Base-by-base conservation (phyloP, 2,113 vertebrate genomes). In the Telmatochromis sp. region DNA sequence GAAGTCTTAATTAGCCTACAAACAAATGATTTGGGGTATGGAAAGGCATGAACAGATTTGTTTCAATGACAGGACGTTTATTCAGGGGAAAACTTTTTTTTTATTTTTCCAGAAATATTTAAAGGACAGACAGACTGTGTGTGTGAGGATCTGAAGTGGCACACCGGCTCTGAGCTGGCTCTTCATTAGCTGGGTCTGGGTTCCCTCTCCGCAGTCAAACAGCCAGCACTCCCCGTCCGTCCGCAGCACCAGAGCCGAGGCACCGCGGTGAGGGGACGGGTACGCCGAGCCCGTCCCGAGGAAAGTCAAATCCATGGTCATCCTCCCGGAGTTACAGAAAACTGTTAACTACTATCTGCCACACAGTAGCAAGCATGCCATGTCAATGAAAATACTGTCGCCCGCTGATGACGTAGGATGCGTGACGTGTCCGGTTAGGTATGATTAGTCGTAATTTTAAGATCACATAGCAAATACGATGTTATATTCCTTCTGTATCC, bases 141-240 rank as follows among this genome's bases (percentile, higher is more conserved):
- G 63, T 65, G 21, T 73, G 37, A 14, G 40, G 2, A 12, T 68
- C 31, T 17, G n/a, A 40, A 15, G 14, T 3, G 51, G 28, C 90
- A 93, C 80, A 98, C 98, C 97, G 93, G 98, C 97, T 91, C 94
- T 93, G 6, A 99, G 96, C 0, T 94, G 96, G 91, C 98, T 99
- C 94, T 92, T 98, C 98, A 99, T 99, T 45, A 99, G 91, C 23
- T 99, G 98, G 0, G 98, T 99, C 89, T 99, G 98, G 0, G 98
- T 99, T 1, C 98, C 98, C 53, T 99, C 98, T 1, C 98, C 98
- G 57, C 98, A 99, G 94, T 98, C 98, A n/a, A 99, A 99, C 42
- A 99, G 96, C 98, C 98, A 99, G 83, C 96, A 98, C 4, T 98
- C 97, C 5, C 98, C 98, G 9, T 98, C 97, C 9, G 95, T 89